phyloP scores from a whole-genome alignment of 2,888 invertebrate genomes.

The Marasmarcha lunaedactyla region DNA sequence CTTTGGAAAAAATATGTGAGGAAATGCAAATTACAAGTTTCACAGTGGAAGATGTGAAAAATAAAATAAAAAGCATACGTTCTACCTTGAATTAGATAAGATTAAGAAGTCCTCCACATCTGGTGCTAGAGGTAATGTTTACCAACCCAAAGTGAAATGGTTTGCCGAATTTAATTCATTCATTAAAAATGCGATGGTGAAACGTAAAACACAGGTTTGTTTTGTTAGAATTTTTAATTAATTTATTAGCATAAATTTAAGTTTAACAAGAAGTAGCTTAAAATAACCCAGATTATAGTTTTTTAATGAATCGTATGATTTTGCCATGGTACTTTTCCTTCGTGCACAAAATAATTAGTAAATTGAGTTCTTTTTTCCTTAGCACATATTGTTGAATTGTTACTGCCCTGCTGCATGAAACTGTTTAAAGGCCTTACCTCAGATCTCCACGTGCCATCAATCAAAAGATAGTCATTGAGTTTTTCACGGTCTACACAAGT shows the following conservation, averaged over 20 bases:
- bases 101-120: slow-evolving; percentile 17
- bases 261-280: too few species aligned
- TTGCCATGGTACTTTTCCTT: too few species aligned
- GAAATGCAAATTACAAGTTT: slow-evolving; percentile 16
- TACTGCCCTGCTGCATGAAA: too few species aligned
- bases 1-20: slow-evolving; percentile 13
- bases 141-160: slow-evolving; percentile 16
- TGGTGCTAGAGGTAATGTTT: slow-evolving; percentile 16
- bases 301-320: too few species aligned
- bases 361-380: too few species aligned
- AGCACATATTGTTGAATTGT: too few species aligned
- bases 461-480: too few species aligned
- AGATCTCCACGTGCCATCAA: too few species aligned
- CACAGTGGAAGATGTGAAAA: slow-evolving; percentile 15
- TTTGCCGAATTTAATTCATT: slow-evolving; percentile 15
- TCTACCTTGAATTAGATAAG: slow-evolving; percentile 17
- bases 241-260: slow-evolving; percentile 1
- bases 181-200: slow-evolving; percentile 13
- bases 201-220: slow-evolving; percentile 11
- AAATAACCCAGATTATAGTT: too few species aligned
- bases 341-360: too few species aligned
- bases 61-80: slow-evolving; percentile 17
- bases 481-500: slow-evolving; percentile 5
- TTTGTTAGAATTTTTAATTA: slow-evolving; percentile 3
- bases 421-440: too few species aligned